A percentile compares a stretch with the other conserved stretches of the same genome.
phyloP scores from a whole-genome alignment of 2,888 invertebrate genomes.

The Plagodis pulveraria region DNA sequence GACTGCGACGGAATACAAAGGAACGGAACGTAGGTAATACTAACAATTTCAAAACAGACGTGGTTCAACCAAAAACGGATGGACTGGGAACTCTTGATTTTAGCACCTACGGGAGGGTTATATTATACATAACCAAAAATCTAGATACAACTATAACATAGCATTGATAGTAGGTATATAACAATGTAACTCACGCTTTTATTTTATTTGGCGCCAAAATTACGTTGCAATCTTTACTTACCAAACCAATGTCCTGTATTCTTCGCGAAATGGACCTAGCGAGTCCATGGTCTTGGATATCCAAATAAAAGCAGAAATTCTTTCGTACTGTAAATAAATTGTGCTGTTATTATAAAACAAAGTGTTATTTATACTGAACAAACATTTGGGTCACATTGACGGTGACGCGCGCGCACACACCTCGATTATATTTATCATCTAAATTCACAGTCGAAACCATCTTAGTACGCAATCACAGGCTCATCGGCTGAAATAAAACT shows the following conservation, averaged over 20 bases:
- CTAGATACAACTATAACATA: constrained; percentile 1
- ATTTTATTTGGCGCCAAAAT: constrained; percentile 59
- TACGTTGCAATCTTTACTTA: constrained; percentile 66
- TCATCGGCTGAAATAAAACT: constrained; percentile 30
- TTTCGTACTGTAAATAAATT: constrained; percentile 74
- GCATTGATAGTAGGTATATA: not conserved
- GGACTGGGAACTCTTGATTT: constrained; percentile 37
- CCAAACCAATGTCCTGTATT: constrained; percentile 90
- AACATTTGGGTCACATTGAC: constrained; percentile 44
- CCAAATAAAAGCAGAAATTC: constrained; percentile 90
- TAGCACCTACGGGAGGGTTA: constrained; percentile 32
- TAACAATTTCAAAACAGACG: constrained; percentile 27
- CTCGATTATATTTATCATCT: constrained; percentile 78
- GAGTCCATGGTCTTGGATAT: constrained; percentile 88
- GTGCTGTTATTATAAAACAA: too few relatives aligned
- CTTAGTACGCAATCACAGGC: constrained; percentile 41
- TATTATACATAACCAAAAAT: constrained; percentile 57
- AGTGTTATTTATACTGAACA: not conserved
- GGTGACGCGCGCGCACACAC: constrained; percentile 55
- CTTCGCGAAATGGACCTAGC: constrained; percentile 87
- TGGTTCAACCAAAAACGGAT: not conserved
- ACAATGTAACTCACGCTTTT: not conserved
- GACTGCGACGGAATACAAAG: too few relatives aligned
- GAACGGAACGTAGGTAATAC: constrained; percentile 54
- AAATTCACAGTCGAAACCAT: constrained; percentile 79